phyloP scores from a whole-genome alignment of 2,113 vertebrate species.

The Nymphicus hollandicus region DNA sequence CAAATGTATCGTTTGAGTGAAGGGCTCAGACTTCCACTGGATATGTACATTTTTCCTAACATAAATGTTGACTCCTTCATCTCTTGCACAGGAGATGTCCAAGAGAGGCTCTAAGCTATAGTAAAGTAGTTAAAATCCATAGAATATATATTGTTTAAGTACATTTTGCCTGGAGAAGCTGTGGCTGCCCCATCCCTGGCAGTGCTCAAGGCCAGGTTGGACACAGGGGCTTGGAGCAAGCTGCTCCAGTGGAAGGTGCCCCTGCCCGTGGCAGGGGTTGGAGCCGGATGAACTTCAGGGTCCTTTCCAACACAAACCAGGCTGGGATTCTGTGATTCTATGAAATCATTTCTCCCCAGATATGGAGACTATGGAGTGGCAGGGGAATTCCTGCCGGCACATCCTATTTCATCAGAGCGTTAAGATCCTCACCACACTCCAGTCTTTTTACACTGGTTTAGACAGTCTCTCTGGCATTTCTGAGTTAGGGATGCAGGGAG shows the following conservation, averaged over 20 bases:
- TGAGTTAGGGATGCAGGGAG: neutral
- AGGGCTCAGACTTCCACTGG: neutral
- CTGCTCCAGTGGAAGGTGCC: neutral
- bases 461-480: neutral
- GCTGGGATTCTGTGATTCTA: neutral
- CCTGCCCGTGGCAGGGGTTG: neutral
- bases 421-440: neutral
- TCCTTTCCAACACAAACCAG: neutral
- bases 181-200: neutral
- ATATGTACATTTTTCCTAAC: neutral
- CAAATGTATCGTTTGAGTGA: accelerated
- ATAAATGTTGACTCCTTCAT: neutral
- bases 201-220: neutral
- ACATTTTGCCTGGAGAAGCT: neutral
- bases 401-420: neutral
- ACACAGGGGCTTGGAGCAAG: accelerated
- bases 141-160: neutral
- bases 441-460: neutral
- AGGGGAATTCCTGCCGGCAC: neutral
- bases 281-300: neutral
- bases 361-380: neutral
- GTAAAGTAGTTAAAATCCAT: neutral
- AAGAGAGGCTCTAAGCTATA: neutral
- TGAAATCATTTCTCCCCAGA: neutral
- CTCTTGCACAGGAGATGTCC: neutral